Conservation (phyloP, 2,113 vertebrate species). For the Ceuthmochares aereus region DNA sequence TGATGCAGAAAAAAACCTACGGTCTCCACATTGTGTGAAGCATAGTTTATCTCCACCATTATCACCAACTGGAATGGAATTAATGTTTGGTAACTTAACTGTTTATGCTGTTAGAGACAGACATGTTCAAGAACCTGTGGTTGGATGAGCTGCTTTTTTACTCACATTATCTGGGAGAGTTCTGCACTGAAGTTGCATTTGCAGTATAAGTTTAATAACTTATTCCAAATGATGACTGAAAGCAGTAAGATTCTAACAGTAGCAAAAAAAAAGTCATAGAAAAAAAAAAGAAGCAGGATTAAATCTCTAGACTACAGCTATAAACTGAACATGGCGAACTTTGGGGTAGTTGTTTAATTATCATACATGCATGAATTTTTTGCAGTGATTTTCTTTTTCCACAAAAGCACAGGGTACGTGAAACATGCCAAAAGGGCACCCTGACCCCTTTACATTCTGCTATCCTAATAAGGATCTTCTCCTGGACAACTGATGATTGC, state of each 20-base stretch:
- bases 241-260: neutral
- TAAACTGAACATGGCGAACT: conserved; percentile 29
- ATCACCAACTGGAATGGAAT: neutral
- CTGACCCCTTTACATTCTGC: conserved; percentile 75
- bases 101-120: neutral
- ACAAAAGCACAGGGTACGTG: conserved; percentile 22
- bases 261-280: neutral
- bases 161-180: neutral
- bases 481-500: conserved; percentile 65
- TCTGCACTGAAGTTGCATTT: neutral
- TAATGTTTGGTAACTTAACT: neutral
- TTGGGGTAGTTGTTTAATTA: conserved; percentile 54
- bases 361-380: conserved; percentile 18
- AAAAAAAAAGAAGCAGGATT: neutral
- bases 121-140: neutral
- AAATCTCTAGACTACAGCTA: neutral
- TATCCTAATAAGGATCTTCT: conserved; percentile 78
- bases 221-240: neutral
- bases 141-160: neutral
- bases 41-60: neutral
- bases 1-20: accelerated
- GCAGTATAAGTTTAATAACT: neutral
- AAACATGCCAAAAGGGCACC: conserved; percentile 72
- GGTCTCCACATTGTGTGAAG: neutral
- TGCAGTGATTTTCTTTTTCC: conserved; percentile 73